These are phyloP conservation scores for Ormyrus nitidulus DNA, from an alignment of 2,888 invertebrate genomes.

Conservation along the genomic window DNA sequence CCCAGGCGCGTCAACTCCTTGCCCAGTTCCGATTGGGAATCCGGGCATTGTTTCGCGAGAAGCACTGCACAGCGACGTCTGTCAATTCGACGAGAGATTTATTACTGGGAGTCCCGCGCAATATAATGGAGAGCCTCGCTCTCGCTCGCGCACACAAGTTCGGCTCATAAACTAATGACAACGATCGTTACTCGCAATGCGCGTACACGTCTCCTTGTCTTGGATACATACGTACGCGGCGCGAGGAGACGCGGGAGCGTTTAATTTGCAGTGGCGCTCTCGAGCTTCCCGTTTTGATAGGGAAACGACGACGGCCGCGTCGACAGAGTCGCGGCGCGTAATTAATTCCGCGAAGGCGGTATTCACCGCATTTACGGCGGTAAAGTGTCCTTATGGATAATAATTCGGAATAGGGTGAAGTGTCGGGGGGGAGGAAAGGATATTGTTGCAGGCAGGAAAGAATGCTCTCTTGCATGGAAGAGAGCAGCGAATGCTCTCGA, in stretches of 20 bases:
- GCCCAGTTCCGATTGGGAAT: constrained; percentile 6
- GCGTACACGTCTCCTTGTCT: not conserved
- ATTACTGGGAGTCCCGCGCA: constrained; percentile 21
- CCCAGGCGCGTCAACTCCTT: too few relatives aligned
- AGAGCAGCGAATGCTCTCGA: constrained; percentile 26
- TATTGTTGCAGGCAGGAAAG: constrained; percentile 22
- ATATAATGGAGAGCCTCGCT: constrained; percentile 8
- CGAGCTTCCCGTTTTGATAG: constrained; percentile 53
- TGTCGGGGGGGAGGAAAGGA: not conserved
- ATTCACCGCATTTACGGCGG: constrained; percentile 60
- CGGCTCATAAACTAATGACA: constrained; percentile 56
- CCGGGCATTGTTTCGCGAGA: constrained; percentile 33
- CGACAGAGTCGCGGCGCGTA: constrained; percentile 52
- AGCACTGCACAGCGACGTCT: not conserved
- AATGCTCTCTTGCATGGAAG: constrained; percentile 1
- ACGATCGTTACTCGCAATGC: constrained; percentile 40
- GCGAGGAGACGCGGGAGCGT: constrained; percentile 16
- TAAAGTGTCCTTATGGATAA: constrained; percentile 61
- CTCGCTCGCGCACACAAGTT: constrained; percentile 19
- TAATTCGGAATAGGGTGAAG: constrained; percentile 59
- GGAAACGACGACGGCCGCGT: constrained; percentile 31
- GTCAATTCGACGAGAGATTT: constrained; percentile 50
- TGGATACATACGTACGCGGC: not conserved
- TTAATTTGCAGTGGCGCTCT: constrained; percentile 43
- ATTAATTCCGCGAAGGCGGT: constrained; percentile 57